Evolutionary conservation across 2,888 invertebrate species (phyloP), one percentile per base, ranked within the genome.

Genomic region (Automeris io): DNA sequence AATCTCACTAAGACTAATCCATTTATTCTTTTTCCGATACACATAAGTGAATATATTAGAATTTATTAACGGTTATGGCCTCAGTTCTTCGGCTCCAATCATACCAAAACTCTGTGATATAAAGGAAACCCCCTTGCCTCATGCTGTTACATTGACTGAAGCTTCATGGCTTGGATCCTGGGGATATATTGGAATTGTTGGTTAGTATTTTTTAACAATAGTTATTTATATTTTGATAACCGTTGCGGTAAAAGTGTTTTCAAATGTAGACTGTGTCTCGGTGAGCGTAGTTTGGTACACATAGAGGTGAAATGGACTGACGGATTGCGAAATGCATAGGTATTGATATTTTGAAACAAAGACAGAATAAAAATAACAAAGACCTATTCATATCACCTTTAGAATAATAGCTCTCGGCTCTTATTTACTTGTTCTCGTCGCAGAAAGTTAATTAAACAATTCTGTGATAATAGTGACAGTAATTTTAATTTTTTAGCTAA

Each of bases 61-160:
- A 68, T 69, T 0, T 61, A 50, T n/a, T n/a, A n/a, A n/a, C n/a
- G n/a, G n/a, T n/a, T n/a, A 16, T 24, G 43, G 41, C 0, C 11
- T 58, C 8, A 58, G 54, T 1, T 70, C 68, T 67, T 43, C 64
- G 0, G 57, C 61, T 0, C 64, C 70, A 1, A 35, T 67, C 9
- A 42, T 67, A 1, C 59, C 57, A 0, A 68, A 61, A 31, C 43
- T 70, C 0, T 46, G 48, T 9, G 55, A 66, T 7, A 49, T 45
- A 0, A 49, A 47, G 0, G 43, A 54, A 11, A 59, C 58, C 0
- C 69, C 68, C 0, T 39, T 68, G 0, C 34, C 52, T 0, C 24
- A 44, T 2, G 25, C 40, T 0, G 35, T 63, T 3, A 43, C 57
- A 0, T 53, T 53, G 0, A 37, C 39, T 0, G 44, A 58, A 21